phyloP scores from a whole-genome alignment of 64 coral and sea anemone species.

The Actinia equina region DNA sequence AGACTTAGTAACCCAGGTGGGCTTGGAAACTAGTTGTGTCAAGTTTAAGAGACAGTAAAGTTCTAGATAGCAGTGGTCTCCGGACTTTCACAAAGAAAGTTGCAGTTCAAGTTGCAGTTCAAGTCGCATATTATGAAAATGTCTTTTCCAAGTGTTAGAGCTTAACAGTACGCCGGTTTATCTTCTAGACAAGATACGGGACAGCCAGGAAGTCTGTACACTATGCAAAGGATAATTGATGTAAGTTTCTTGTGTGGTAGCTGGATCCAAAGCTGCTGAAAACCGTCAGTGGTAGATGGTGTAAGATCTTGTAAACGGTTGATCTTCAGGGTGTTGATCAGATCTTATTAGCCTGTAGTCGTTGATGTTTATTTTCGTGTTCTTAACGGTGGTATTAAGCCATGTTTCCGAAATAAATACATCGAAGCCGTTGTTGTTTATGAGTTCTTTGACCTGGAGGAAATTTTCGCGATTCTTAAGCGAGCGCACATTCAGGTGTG shows the following conservation, averaged over 20 bases:
- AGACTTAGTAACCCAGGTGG: neutral
- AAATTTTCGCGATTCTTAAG: too few relatives aligned
- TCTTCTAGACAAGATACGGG: slow-evolving; percentile 18
- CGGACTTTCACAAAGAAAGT: neutral
- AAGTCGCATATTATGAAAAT: slow-evolving; percentile 42
- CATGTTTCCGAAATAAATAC: neutral
- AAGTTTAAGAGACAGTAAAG: neutral
- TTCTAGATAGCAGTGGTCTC: neutral
- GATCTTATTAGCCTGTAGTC: neutral
- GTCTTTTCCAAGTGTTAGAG: slow-evolving; percentile 30
- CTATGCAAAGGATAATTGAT: neutral
- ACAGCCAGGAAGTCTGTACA: slow-evolving; percentile 33
- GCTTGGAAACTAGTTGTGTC: neutral
- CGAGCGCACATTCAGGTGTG: too few relatives aligned
- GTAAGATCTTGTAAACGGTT: neutral
- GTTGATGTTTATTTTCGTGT: neutral
- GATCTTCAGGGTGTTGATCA: neutral
- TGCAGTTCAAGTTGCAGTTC: too few relatives aligned
- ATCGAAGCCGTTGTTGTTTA: neutral
- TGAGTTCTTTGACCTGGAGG: too few relatives aligned
- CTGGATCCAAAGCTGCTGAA: neutral
- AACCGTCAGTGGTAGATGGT: neutral
- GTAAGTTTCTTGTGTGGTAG: slow-evolving; percentile 30
- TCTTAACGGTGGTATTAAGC: neutral
- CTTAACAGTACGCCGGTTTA: slow-evolving; percentile 25